Conservation (phyloP, 1,140 invertebrate species). For the Carposina sasakii region DNA sequence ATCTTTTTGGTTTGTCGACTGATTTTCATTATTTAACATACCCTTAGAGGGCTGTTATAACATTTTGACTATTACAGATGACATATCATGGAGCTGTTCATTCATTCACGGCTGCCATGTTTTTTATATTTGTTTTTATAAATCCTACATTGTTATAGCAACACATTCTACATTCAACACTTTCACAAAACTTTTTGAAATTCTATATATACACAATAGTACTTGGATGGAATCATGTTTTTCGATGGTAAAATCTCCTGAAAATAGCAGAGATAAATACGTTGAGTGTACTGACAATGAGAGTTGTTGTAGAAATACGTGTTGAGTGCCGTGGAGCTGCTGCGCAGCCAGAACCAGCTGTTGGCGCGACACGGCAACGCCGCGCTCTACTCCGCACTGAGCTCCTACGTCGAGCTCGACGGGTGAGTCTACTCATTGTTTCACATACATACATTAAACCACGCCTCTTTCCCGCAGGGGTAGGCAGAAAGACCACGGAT, state of each 20-base stretch:
- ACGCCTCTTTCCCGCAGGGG: too few relatives aligned
- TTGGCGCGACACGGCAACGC: conserved; percentile 95
- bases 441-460: too few relatives aligned
- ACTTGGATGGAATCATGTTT: too few relatives aligned
- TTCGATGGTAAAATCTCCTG: too few relatives aligned
- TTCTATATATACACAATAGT: background rate
- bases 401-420: conserved; percentile 94
- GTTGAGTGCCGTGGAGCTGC: conserved; percentile 87
- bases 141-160: too few relatives aligned
- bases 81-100: background rate
- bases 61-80: background rate
- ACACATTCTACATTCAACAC: too few relatives aligned
- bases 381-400: conserved; percentile 91
- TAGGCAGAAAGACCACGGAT: too few relatives aligned
- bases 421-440: too few relatives aligned
- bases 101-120: background rate
- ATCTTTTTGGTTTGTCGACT: too few relatives aligned
- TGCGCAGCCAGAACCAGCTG: conserved; percentile 90
- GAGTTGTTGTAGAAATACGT: conserved; percentile 84
- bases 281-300: too few relatives aligned
- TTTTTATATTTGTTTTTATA: background rate
- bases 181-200: background rate
- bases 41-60: background rate
- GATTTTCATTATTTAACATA: background rate
- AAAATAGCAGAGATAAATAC: too few relatives aligned